A percentile compares a stretch with the other conserved stretches of the same genome.
These are phyloP conservation scores for Aphelenchoides fujianensis DNA, from an alignment of 1,140 invertebrate species.

Conservation along the genomic window DNA sequence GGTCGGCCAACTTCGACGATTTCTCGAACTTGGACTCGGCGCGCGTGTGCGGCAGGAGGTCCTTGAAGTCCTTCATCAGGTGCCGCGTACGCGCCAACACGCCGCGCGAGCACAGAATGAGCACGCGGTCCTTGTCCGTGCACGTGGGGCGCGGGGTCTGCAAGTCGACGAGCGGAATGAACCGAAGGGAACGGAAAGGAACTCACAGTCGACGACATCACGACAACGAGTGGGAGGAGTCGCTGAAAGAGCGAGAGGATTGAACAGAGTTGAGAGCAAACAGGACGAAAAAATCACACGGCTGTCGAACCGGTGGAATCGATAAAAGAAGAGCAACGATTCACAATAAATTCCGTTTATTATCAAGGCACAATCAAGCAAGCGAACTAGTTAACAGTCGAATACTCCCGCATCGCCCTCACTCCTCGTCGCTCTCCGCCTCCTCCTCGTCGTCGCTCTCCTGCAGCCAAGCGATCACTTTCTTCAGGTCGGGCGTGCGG, in stretches of 20 bases:
- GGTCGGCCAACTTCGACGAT: constrained; percentile 67
- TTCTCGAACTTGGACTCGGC: constrained; percentile 76
- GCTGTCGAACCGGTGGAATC: neutral
- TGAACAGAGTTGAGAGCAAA: no score
- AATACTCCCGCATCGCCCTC: neutral
- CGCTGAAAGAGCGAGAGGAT: no score
- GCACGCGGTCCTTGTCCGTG: constrained; percentile 85
- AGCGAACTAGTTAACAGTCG: neutral
- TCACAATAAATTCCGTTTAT: neutral
- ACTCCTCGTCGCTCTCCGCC: constrained; percentile 19
- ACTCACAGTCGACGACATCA: neutral
- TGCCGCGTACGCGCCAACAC: constrained; percentile 85
- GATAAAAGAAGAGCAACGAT: neutral
- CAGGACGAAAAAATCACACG: neutral
- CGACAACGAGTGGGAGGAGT: no score
- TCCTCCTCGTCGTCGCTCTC: constrained; percentile 25
- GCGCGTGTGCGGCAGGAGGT: constrained; percentile 88
- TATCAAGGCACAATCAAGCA: constrained; percentile 13
- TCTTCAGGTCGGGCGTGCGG: constrained; percentile 10
- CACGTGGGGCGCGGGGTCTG: constrained; percentile 69
- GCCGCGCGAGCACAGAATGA: constrained; percentile 85
- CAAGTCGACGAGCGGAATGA: neutral
- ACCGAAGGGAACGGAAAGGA: neutral
- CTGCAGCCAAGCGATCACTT: constrained; percentile 29
- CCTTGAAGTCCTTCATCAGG: constrained; percentile 88